A percentile compares a stretch with the other conserved stretches of the same genome.
Conservation (phyloP, 2,797 vertebrate species). For the Dryobates pubescens region DNA sequence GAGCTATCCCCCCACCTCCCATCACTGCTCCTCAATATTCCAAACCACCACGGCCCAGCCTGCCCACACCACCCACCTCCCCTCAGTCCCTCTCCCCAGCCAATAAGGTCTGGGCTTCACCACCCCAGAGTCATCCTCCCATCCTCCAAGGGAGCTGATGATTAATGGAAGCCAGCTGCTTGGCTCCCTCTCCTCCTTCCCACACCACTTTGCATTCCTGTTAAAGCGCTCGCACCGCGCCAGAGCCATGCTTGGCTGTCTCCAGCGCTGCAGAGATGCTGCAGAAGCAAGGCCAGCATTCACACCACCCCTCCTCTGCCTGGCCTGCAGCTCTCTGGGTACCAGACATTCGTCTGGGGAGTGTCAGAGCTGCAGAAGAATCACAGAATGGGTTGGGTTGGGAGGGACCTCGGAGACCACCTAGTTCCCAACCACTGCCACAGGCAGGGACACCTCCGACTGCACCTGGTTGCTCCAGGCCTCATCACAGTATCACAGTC, state of each 20-base stretch:
- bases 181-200: not conserved
- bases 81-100: not conserved
- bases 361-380: not conserved
- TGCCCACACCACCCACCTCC: not conserved
- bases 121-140: not conserved
- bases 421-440: not conserved
- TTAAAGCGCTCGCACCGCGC: not conserved
- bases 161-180: slow-evolving; percentile 25
- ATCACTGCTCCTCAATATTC: accelerated
- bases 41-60: not conserved
- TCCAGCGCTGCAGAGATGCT: not conserved
- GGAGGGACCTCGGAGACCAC: not conserved
- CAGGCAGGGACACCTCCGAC: not conserved
- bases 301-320: not conserved
- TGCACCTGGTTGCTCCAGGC: not conserved
- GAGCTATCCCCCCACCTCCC: not conserved
- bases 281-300: not conserved
- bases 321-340: not conserved
- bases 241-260: not conserved
- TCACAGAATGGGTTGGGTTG: not conserved
- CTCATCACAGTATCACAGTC: too few species aligned
- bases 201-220: not conserved
- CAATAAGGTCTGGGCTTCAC: not conserved
- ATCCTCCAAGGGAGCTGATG: not conserved
- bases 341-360: accelerated